Evolutionary conservation across 2,888 invertebrate genomes (phyloP), one percentile per base, ranked within the genome.

Genomic region (Lordiphosa andalusiaca): DNA sequence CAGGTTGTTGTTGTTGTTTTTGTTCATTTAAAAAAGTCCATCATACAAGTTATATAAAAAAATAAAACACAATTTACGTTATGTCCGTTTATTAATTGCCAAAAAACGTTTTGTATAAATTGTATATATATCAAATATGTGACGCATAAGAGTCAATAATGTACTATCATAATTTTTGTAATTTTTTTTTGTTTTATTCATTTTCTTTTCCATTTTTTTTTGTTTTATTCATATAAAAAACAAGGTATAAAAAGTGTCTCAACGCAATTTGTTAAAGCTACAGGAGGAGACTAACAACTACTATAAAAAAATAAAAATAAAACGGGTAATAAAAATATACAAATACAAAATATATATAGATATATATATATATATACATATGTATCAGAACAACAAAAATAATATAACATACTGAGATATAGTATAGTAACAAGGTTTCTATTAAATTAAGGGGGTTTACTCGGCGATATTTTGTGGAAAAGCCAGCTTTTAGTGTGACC

Each of bases 191-290:
- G n/a, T n/a, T n/a, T 12, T 12, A 13, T 38, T 19, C 23, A 23
- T 2, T 21, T 47, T 41, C 25, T 37, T 57, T 51, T 13, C 51
- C 16, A 16, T 38, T 38, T 39, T 60, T 53, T 35, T 57, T 48
- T 53, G 30, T 57, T 48, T 64, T 53, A 53, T 63, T 63, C 42
- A 56, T 54, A 62, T 67, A 62, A 68, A 69, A 80, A 76, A 83
- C 77, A 84, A 84, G 72, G 71, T 78, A 80, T 73, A 84, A 85
- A 86, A 33, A 86, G 82, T 85, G 69, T 77, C 69, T 54, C 63
- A 82, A 83, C 77, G 78, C 68, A 85, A 85, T 83, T 51, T 59
- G 46, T 64, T 75, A 77, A 78, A 71, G 69, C 83, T 78, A 83
- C 72, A 69, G 65, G 71, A 73, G 55, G 56, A 56, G 44, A 72